Conservation (phyloP, 2,113 vertebrate species). For the Pogona vitticeps region DNA sequence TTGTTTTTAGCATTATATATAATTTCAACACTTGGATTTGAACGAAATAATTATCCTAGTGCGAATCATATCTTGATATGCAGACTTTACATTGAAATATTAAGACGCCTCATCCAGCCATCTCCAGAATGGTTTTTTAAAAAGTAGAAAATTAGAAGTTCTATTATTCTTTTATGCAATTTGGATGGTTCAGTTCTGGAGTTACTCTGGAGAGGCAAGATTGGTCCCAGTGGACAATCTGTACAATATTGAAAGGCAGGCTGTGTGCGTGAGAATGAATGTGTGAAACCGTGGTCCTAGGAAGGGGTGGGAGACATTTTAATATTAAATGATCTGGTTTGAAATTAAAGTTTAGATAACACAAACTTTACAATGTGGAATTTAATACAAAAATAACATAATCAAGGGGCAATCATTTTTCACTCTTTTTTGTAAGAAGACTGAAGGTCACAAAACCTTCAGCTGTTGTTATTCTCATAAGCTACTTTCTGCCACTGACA, state of each 20-base stretch:
- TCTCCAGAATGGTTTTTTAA: conserved; percentile 21
- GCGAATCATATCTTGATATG: conserved; percentile 50
- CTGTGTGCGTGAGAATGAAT: not conserved
- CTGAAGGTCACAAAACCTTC: conserved; percentile 40
- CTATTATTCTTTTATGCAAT: conserved; percentile 45
- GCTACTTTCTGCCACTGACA: conserved; percentile 4
- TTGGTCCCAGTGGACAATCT: conserved; percentile 53
- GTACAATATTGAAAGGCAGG: conserved; percentile 50
- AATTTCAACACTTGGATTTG: conserved; percentile 33
- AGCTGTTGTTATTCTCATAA: conserved; percentile 37
- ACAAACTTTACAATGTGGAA: conserved; percentile 48
- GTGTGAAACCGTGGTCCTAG: conserved; percentile 9
- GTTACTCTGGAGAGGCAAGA: conserved; percentile 40
- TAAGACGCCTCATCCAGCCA: conserved; percentile 11
- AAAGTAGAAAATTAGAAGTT: not conserved
- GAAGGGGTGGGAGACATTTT: conserved; percentile 26
- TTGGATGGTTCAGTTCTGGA: conserved; percentile 50
- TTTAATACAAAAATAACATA: conserved; percentile 42
- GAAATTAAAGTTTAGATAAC: conserved; percentile 57
- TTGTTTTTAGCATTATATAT: conserved; percentile 40
- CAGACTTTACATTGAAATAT: conserved; percentile 30
- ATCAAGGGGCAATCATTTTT: conserved; percentile 34
- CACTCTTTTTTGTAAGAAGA: conserved; percentile 23
- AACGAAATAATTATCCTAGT: conserved; percentile 42
- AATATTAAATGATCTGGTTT: conserved; percentile 43